Conservation (phyloP, 2,797 vertebrate species). For the Antrozous pallidus region DNA sequence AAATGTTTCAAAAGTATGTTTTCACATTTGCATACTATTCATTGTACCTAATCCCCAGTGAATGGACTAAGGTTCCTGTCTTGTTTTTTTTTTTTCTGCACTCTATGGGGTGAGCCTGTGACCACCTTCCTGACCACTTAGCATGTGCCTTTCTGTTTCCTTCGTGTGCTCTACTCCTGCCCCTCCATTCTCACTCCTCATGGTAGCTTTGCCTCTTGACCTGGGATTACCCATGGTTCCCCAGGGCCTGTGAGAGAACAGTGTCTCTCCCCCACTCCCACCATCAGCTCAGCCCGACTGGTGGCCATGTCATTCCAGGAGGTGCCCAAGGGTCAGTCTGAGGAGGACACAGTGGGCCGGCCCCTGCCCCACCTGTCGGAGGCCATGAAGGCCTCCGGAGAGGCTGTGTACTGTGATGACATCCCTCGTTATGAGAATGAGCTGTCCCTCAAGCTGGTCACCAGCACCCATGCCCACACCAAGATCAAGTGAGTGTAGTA, state of each 20-base stretch:
- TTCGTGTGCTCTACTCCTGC: not conserved
- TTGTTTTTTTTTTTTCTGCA: not conserved
- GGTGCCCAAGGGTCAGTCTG: slow-evolving; percentile 86
- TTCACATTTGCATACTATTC: not conserved
- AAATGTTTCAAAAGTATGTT: not conserved
- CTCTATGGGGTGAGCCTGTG: not conserved
- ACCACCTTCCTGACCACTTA: not conserved
- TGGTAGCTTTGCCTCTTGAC: not conserved
- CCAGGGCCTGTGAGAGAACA: not conserved
- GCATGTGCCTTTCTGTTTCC: not conserved
- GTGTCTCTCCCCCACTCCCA: not conserved
- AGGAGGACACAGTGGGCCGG: slow-evolving; percentile 89
- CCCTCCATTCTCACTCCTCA: not conserved
- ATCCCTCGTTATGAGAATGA: slow-evolving; percentile 92
- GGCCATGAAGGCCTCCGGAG: slow-evolving; percentile 92
- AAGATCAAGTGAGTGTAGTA: slow-evolving; percentile 80
- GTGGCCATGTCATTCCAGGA: slow-evolving; percentile 82
- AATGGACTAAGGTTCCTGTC: not conserved
- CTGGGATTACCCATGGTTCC: not conserved
- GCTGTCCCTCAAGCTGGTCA: slow-evolving; percentile 89
- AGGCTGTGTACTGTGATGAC: slow-evolving; percentile 95
- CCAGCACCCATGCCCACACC: slow-evolving; percentile 92
- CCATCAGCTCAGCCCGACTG: not conserved
- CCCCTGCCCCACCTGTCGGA: slow-evolving; percentile 92
- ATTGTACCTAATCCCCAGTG: not conserved